Percentiles rank a stretch among this genome's conserved stretches.
Conservation (phyloP, 2,888 invertebrate genomes). For the Ennomos quercinarius region DNA sequence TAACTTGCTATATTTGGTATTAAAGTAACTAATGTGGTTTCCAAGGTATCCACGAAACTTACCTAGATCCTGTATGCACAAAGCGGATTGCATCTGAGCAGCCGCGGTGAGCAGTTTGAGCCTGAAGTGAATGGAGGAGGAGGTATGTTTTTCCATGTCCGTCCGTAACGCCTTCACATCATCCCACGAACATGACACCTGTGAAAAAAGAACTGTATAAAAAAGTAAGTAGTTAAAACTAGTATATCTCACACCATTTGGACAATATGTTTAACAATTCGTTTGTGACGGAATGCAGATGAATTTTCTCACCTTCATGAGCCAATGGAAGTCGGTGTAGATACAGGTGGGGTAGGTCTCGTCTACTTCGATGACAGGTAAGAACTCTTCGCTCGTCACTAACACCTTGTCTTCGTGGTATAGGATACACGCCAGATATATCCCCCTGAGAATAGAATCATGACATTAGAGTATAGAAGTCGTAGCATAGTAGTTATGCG, state of each 20-base stretch:
- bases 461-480: too few relatives aligned
- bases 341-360: slow-evolving; percentile 97
- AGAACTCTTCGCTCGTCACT: slow-evolving; percentile 98
- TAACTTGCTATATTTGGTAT: too few relatives aligned
- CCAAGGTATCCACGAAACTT: slow-evolving; percentile 20
- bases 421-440: slow-evolving; percentile 96
- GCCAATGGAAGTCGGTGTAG: slow-evolving; percentile 98
- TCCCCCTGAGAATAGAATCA: slow-evolving; percentile 87
- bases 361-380: slow-evolving; percentile 98
- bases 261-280: too few relatives aligned
- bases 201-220: slow-evolving; percentile 16
- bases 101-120: slow-evolving; percentile 96
- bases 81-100: slow-evolving; percentile 95
- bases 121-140: slow-evolving; percentile 96
- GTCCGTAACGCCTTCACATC: slow-evolving; percentile 96
- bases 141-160: slow-evolving; percentile 97
- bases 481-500: too few relatives aligned
- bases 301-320: slow-evolving; percentile 91
- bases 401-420: slow-evolving; percentile 98
- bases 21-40: too few relatives aligned
- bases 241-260: too few relatives aligned
- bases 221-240: not conserved
- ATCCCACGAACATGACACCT: slow-evolving; percentile 98
- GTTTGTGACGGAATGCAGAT: too few relatives aligned
- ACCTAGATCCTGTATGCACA: slow-evolving; percentile 96